A percentile compares a stretch with the other conserved stretches of the same genome.
Evolutionary conservation across 2,888 invertebrate species (phyloP).

Genomic region (Ectemnius lituratus): DNA sequence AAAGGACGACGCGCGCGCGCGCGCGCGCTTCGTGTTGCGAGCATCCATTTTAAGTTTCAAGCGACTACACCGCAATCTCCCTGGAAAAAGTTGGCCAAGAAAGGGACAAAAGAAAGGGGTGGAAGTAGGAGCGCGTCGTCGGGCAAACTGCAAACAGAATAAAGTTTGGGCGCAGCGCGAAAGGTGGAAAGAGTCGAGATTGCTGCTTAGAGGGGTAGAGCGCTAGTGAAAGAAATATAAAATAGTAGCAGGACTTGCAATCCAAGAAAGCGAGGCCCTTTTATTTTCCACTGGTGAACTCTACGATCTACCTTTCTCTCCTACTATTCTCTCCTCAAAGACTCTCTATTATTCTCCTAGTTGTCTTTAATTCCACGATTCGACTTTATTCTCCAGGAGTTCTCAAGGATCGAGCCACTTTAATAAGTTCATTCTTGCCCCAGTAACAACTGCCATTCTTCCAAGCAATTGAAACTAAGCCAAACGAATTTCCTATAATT

Average conservation of each 20-base stretch:
- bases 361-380: background rate
- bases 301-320: background rate
- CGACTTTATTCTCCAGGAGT: background rate
- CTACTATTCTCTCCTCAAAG: background rate
- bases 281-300: background rate
- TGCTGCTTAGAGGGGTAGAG: constrained; percentile 33
- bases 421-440: too few species aligned
- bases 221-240: constrained; percentile 40
- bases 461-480: too few species aligned
- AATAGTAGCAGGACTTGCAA: constrained; percentile 27
- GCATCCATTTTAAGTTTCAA: constrained; percentile 61
- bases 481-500: too few species aligned
- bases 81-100: constrained; percentile 36
- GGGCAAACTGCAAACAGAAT: constrained; percentile 59
- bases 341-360: background rate
- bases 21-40: constrained; percentile 24
- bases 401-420: background rate
- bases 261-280: constrained; percentile 5
- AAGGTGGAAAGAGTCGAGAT: constrained; percentile 31
- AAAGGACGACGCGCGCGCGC: background rate
- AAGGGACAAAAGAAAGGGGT: constrained; percentile 43
- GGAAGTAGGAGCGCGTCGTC: constrained; percentile 30
- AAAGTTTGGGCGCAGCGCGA: constrained; percentile 56
- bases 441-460: too few species aligned
- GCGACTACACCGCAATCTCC: constrained; percentile 40